These are phyloP conservation scores for Gymnocheta viridis DNA, from an alignment of 2,888 invertebrate species.

Conservation along the genomic window DNA sequence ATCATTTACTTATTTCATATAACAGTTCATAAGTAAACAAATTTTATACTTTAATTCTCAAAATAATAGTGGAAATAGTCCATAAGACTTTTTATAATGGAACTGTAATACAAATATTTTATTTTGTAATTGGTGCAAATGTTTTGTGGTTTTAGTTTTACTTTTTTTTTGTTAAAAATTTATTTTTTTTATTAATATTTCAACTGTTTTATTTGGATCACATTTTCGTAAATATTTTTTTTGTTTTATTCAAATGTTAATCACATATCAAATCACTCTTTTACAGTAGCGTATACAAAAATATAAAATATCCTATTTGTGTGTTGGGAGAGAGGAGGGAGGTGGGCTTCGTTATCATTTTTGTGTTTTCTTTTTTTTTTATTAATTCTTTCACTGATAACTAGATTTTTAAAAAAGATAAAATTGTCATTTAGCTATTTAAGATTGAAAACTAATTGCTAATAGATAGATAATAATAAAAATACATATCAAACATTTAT, in stretches of 20 bases:
- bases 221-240: constrained; percentile 33
- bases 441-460: background rate
- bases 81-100: constrained; percentile 16
- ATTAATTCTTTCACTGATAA: background rate
- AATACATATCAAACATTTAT: background rate
- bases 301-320: constrained; percentile 56
- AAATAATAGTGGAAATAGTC: background rate
- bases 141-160: constrained; percentile 29
- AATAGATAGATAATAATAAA: background rate
- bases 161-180: background rate
- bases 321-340: constrained; percentile 41
- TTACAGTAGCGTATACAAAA: constrained; percentile 61
- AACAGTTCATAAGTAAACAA: background rate
- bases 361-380: background rate
- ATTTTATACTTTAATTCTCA: background rate
- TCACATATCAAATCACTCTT: constrained; percentile 64
- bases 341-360: constrained; percentile 49
- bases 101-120: constrained; percentile 19
- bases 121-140: constrained; percentile 19
- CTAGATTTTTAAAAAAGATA: background rate
- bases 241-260: constrained; percentile 59
- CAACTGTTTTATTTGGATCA: constrained; percentile 56
- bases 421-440: background rate
- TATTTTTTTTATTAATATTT: constrained; percentile 1
- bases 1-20: background rate